These are phyloP conservation scores for Lemur catta DNA, from an alignment of 2,797 vertebrate genomes.

Conservation along the genomic window DNA sequence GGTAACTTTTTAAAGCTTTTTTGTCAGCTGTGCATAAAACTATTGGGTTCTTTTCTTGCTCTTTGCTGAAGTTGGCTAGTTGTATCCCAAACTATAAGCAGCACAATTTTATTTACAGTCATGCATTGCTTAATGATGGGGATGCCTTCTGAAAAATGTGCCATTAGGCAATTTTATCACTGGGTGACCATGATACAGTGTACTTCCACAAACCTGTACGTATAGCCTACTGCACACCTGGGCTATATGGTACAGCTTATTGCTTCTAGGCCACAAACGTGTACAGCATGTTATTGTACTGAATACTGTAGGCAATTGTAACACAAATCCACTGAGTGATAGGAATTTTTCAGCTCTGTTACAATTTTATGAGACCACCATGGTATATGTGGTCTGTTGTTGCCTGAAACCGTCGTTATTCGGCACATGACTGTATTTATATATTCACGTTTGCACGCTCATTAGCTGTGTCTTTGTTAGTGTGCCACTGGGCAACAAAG, in stretches of 20 bases:
- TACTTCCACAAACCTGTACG: not conserved
- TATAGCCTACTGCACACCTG: not conserved
- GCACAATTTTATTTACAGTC: not conserved
- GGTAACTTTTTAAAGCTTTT: conserved; percentile 92
- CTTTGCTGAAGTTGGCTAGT: conserved; percentile 62
- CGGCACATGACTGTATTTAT: not conserved
- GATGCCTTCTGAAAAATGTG: not conserved
- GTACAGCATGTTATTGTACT: not conserved
- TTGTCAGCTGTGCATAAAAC: conserved; percentile 82
- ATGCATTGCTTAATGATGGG: not conserved
- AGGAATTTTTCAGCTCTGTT: not conserved
- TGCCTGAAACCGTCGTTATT: not conserved
- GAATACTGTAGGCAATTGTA: not conserved
- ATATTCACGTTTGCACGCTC: not conserved
- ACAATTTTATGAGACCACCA: not conserved
- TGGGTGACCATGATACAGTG: not conserved
- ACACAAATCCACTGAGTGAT: not conserved
- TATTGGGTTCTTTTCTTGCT: conserved; percentile 62
- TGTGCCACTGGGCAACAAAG: not conserved
- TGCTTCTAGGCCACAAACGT: not conserved
- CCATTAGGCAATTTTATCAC: not conserved
- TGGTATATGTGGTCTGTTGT: not conserved
- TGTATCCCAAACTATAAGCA: conserved; percentile 24
- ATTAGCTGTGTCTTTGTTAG: conserved; percentile 31
- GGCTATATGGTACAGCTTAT: not conserved